A percentile compares a stretch with the other conserved stretches of the same genome.
phyloP scores from a whole-genome alignment of 2,113 vertebrate species.

The Mus spicilegus region DNA sequence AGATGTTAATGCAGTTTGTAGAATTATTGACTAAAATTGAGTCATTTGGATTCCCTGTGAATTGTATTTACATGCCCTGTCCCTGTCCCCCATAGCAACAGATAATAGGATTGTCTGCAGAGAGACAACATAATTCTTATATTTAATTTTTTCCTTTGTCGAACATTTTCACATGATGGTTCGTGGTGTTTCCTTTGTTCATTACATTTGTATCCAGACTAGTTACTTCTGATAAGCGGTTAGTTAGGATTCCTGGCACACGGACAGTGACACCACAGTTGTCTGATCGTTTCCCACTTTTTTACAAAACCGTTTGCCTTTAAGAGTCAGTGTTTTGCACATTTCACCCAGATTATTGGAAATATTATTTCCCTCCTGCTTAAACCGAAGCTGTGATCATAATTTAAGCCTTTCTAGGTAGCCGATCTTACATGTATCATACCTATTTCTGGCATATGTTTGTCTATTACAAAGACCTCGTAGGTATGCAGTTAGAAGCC shows the following conservation, averaged over 20 bases:
- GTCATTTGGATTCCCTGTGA: slow-evolving; percentile 71
- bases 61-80: slow-evolving; percentile 62
- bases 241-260: slow-evolving; percentile 45
- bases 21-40: slow-evolving; percentile 64
- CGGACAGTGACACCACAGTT: background rate
- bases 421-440: background rate
- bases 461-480: background rate
- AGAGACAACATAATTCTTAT: slow-evolving; percentile 44
- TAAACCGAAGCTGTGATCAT: background rate
- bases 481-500: background rate
- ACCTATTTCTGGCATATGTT: background rate
- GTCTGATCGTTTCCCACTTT: slow-evolving; percentile 14
- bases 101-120: slow-evolving; percentile 60
- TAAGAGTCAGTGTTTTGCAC: background rate
- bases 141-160: slow-evolving; percentile 59
- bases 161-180: slow-evolving; percentile 46
- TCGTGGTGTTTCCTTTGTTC: slow-evolving; percentile 66
- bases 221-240: slow-evolving; percentile 9
- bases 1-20: slow-evolving; percentile 66
- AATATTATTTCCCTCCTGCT: slow-evolving; percentile 8
- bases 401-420: background rate
- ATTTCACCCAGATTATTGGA: background rate
- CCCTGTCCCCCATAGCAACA: slow-evolving; percentile 59
- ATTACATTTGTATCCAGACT: slow-evolving; percentile 44
- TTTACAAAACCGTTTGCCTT: slow-evolving; percentile 45